phyloP scores from a whole-genome alignment of 2,113 vertebrate genomes.

The Chloropsis cyanopogon region DNA sequence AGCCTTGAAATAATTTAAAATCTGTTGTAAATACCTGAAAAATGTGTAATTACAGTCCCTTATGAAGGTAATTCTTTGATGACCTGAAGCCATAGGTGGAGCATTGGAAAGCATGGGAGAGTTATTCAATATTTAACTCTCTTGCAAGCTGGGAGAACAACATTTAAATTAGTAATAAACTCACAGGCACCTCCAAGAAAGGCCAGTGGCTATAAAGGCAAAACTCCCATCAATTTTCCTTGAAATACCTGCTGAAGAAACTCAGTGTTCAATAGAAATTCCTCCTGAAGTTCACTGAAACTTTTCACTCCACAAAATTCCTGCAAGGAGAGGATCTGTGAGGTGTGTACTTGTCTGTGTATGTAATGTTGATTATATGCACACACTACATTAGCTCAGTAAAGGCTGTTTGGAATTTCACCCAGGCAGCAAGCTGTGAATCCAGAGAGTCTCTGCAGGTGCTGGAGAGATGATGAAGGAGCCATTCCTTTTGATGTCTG shows the following conservation, averaged over 20 bases:
- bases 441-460: neutral
- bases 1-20: neutral
- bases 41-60: neutral
- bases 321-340: neutral
- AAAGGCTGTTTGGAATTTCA: neutral
- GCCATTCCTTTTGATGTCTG: neutral
- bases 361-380: neutral
- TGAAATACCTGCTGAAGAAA: conserved; percentile 2
- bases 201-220: conserved; percentile 4
- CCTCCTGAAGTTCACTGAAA: neutral
- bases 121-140: conserved; percentile 23
- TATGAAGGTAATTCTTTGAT: neutral
- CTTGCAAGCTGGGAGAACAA: conserved; percentile 3
- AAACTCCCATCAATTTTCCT: neutral
- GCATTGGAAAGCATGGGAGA: neutral
- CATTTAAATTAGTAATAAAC: conserved; percentile 48
- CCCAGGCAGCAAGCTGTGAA: neutral
- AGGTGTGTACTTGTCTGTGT: neutral
- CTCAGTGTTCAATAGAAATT: neutral
- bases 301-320: neutral
- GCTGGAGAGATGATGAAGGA: neutral
- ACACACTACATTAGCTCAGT: neutral
- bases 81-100: neutral
- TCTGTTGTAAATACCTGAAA: neutral
- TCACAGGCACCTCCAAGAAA: neutral